Conservation (phyloP, 2,888 invertebrate genomes). For the Eupithecia tripunctaria region DNA sequence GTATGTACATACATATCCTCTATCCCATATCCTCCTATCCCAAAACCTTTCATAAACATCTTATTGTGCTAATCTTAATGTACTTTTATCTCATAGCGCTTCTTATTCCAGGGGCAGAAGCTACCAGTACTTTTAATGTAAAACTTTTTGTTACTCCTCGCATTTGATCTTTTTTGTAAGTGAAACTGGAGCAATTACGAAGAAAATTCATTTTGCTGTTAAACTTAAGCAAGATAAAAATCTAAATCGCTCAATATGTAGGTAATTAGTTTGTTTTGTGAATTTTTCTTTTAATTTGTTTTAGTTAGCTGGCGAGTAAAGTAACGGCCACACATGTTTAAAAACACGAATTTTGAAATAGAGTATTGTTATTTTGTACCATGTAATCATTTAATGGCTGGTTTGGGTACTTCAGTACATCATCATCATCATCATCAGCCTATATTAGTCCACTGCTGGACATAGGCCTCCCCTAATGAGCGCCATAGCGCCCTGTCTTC, state of each 20-base stretch:
- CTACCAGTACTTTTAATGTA: neutral
- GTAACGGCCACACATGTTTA: neutral
- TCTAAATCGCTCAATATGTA: neutral
- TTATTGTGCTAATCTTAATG: neutral
- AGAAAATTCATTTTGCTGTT: neutral
- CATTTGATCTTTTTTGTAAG: neutral
- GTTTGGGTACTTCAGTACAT: too few species aligned
- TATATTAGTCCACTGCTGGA: too few species aligned
- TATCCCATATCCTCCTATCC: too few species aligned
- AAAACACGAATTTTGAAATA: neutral
- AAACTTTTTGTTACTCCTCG: neutral
- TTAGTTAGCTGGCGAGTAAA: neutral
- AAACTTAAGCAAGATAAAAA: neutral
- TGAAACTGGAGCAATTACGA: neutral
- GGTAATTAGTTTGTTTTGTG: neutral
- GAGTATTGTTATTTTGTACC: neutral
- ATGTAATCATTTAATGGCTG: too few species aligned
- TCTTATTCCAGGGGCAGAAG: neutral
- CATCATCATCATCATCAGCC: too few species aligned
- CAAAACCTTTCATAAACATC: too few species aligned
- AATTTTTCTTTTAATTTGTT: neutral
- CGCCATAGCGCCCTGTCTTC: too few species aligned
- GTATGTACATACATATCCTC: too few species aligned
- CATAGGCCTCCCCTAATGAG: too few species aligned
- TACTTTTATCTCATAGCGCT: neutral